Evolutionary conservation across 2,113 vertebrate species (phyloP).

Genomic region (Halichoeres trimaculatus): DNA sequence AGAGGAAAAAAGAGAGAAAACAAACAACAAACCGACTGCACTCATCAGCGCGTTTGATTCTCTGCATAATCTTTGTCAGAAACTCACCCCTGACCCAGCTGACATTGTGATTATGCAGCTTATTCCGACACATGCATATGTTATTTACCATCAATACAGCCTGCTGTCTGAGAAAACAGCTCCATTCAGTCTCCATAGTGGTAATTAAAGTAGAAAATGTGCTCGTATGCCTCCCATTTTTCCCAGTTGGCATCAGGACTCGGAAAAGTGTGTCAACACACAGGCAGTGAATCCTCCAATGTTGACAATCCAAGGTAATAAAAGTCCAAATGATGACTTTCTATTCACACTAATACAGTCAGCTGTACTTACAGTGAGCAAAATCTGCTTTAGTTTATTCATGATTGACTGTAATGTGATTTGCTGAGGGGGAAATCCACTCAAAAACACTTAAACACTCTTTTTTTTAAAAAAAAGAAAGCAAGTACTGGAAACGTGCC

Average conservation of each 20-base stretch:
- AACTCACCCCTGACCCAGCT: slow-evolving; percentile 29
- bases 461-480: slow-evolving; percentile 38
- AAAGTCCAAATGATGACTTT: slow-evolving; percentile 62
- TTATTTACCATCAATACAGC: slow-evolving; percentile 64
- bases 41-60: slow-evolving; percentile 6
- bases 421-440: slow-evolving; percentile 63
- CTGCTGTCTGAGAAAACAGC: slow-evolving; percentile 51
- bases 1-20: slow-evolving; percentile 14
- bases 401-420: slow-evolving; percentile 65
- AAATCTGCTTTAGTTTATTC: slow-evolving; percentile 70
- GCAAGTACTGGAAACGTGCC: slow-evolving; percentile 42
- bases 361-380: slow-evolving; percentile 62
- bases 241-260: slow-evolving; percentile 67
- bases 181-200: slow-evolving; percentile 57
- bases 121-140: slow-evolving; percentile 31
- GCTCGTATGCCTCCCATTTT: slow-evolving; percentile 55
- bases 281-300: slow-evolving; percentile 62
- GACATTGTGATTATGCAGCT: slow-evolving; percentile 20
- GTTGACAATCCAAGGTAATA: slow-evolving; percentile 73
- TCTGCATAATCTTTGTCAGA: slow-evolving; percentile 30
- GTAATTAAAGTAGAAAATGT: slow-evolving; percentile 71
- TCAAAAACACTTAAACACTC: slow-evolving; percentile 59
- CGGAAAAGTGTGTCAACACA: slow-evolving; percentile 74
- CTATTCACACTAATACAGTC: slow-evolving; percentile 64
- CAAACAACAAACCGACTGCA: background rate